Percentiles rank a stretch among this genome's conserved stretches.
Evolutionary conservation across 1,140 invertebrate genomes (phyloP).

Genomic region (Bombus turneri): DNA sequence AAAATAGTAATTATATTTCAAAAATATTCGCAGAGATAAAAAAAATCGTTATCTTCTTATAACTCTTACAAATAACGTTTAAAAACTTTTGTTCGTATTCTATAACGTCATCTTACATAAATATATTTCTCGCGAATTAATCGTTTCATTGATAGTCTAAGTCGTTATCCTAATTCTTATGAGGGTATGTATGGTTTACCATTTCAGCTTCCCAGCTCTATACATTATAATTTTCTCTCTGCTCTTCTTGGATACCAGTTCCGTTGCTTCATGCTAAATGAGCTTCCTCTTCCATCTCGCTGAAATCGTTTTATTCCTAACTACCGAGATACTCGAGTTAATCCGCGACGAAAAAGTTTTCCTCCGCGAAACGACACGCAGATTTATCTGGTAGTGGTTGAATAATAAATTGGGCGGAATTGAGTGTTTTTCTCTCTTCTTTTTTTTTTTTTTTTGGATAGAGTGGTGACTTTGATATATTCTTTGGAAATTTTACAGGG

Average conservation of each 20-base stretch:
- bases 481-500: neutral
- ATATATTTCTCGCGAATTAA: no score
- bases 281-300: neutral
- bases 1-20: no score
- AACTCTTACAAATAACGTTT: no score
- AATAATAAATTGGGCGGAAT: slow-evolving; percentile 5
- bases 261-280: slow-evolving; percentile 8
- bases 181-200: neutral
- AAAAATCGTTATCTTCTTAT: no score
- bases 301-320: neutral
- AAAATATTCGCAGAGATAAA: no score
- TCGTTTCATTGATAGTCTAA: no score
- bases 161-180: no score
- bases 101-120: no score
- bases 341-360: slow-evolving; percentile 16
- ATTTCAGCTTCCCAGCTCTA: neutral
- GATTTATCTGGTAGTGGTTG: neutral
- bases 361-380: slow-evolving; percentile 6
- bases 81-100: no score
- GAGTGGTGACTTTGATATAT: neutral
- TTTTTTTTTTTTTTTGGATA: neutral
- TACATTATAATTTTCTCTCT: neutral
- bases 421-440: neutral
- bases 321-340: slow-evolving; percentile 32
- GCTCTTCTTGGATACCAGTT: neutral